Evolutionary conservation across 2,113 vertebrate species (phyloP).

Genomic region (Cichladusa arquata): DNA sequence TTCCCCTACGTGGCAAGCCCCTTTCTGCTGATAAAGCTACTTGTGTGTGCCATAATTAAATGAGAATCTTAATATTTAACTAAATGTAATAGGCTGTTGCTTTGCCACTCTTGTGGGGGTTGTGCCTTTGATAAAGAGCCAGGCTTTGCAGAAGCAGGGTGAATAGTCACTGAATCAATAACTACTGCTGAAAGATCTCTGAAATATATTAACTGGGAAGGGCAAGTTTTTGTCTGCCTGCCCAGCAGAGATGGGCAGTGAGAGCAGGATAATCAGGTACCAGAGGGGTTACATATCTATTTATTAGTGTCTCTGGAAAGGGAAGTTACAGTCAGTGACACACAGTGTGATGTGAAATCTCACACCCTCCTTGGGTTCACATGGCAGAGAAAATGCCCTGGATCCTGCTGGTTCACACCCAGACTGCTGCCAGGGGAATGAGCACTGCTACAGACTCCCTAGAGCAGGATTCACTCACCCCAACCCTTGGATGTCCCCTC

Average conservation of each 20-base stretch:
- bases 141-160: conserved; percentile 33
- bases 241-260: background rate
- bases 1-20: conserved; percentile 71
- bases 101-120: conserved; percentile 44
- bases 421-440: background rate
- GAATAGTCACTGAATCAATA: background rate
- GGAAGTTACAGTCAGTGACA: background rate
- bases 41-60: conserved; percentile 78
- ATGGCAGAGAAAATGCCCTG: background rate
- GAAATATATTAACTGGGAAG: background rate
- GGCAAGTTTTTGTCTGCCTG: background rate
- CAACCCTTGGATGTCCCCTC: background rate
- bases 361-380: background rate
- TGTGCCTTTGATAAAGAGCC: conserved; percentile 51
- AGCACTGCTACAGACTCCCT: background rate
- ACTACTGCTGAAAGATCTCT: background rate
- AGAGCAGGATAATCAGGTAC: background rate
- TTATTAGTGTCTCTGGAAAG: background rate
- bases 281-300: background rate
- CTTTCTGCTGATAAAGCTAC: conserved; percentile 81
- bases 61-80: conserved; percentile 79
- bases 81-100: conserved; percentile 71
- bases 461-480: background rate
- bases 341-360: background rate
- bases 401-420: background rate